Base-by-base conservation (phyloP, 1,140 invertebrate genomes). In the Calephelis virginiensis region DNA sequence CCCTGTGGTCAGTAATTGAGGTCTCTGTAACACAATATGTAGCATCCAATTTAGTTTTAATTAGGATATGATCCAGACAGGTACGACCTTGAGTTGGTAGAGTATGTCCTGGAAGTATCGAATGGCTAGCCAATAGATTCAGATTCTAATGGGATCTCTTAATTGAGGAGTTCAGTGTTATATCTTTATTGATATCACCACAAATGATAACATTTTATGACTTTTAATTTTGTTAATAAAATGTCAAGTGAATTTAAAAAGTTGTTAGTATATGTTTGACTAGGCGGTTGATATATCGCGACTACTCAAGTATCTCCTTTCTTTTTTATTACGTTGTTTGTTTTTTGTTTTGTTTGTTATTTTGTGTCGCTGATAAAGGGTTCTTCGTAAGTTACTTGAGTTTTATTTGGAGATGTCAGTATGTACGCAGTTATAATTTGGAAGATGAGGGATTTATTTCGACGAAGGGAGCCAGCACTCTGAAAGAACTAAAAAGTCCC, bases 201-300 rank as follows among this genome's bases (percentile, higher is more conserved):
- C 17, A 17, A 17, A 17, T 37, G 11, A 74, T 64, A 47, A 74
- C 65, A 50, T 69, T 68, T 61, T 63, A 63, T 50, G 43, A 68
- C 6, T n/a, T 66, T 40, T 14, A 59, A n/a, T 28, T 37, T 5
- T 49, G 6, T 11, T 64, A 69, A n/a, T 17, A 17, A 17, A 17
- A 17, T 3, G 17, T 17, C 17, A 17, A 17, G 17, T 17, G 17
- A 17, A 17, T 66, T 38, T 14, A 65, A 10, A 61, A 72, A 72
- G n/a, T 61, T 66, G 37, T 5, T 50, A 9, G 17, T 66, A 43
- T 68, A 61, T 7, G 14, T 14, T 17, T 66, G 38, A 37, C 60
- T 50, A 11, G 67, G 67, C 5, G 67, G 66, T 12, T 67, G 70
- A 56, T 68, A 72, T n/a, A 72, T 61, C 13, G 40, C 61, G 4